phyloP scores from a whole-genome alignment of 2,113 vertebrate species.

The Columba janthina region DNA sequence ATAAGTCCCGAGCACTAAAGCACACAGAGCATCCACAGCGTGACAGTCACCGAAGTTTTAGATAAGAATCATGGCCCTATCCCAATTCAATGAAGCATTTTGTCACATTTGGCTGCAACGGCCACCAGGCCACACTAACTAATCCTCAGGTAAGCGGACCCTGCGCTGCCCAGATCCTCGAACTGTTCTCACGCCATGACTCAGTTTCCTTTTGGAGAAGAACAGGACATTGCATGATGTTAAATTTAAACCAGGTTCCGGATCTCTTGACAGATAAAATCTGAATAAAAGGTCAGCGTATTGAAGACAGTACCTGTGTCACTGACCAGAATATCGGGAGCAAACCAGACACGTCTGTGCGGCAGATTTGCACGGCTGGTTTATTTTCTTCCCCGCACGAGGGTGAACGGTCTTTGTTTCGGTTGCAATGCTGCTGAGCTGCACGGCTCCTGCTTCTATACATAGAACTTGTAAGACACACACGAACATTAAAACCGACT shows the following conservation, averaged over 20 bases:
- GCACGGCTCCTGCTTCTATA: neutral
- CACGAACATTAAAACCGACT: neutral
- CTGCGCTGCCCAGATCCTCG: neutral
- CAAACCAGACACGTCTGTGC: neutral
- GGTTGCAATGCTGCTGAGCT: neutral
- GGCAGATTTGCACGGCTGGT: accelerated
- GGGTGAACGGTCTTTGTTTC: neutral
- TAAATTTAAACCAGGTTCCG: neutral
- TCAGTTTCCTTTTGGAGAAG: neutral
- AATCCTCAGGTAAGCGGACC: neutral
- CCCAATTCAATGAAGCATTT: neutral
- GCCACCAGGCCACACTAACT: neutral
- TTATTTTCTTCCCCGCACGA: neutral
- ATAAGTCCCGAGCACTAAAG: neutral
- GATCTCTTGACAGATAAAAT: neutral
- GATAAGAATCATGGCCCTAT: neutral
- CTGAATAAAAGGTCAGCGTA: neutral
- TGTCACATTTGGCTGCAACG: neutral
- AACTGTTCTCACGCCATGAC: accelerated
- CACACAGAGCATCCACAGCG: neutral
- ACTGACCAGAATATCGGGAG: neutral
- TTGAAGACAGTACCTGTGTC: neutral
- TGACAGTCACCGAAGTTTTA: neutral
- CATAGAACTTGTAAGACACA: neutral
- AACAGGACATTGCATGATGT: neutral